Evolutionary conservation across 2,113 vertebrate species (phyloP), one percentile per base, ranked within the genome.

Genomic region (Leptobrachium ailaonicum): DNA sequence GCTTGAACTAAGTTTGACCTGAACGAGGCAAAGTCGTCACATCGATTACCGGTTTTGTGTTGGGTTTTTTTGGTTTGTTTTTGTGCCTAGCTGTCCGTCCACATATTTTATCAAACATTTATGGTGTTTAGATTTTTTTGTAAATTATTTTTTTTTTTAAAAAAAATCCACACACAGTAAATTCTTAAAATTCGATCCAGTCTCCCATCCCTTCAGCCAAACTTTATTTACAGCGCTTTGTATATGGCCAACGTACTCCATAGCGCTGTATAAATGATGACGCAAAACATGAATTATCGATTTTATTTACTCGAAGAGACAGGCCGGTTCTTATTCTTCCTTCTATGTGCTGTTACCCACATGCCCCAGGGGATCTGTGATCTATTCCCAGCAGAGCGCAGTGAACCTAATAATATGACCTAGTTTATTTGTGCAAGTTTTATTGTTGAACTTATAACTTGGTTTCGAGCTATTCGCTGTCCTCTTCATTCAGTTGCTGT

Each of bases 1-100:
- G 72, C 42, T 81, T 81, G 64, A 47, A 81, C 79, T 74, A 3
- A 68, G 41, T 41, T 2, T 81, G 79, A 75, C 74, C 79, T 71
- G n/a, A 14, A 1, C 2, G 4, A 1, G 44, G 54, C 66, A 80
- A 73, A 10, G 10, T 14, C 54, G 58, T 40, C 54, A 62, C 63
- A n/a, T 40, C 10, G 6, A 66, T 68, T 44, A 9, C 13, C 45
- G 10, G 56, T 60, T 60, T 60, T 60, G 56, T 50, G 8, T 50
- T 50, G 4, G 4, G 47, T 50, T 8, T 50, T 4, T 50, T 8
- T 50, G 47, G 4, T 50, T 50, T 50, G 8, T 50, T 8, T 50
- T 50, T 50, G 20, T 32, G 20, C 47, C 47, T 5, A 50, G 1
- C 47, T 50, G 47, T 50, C 47, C 47, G 8, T 50, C 47, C 8